Base-by-base conservation (phyloP, 2,113 vertebrate species). In the Tetrao urogallus region DNA sequence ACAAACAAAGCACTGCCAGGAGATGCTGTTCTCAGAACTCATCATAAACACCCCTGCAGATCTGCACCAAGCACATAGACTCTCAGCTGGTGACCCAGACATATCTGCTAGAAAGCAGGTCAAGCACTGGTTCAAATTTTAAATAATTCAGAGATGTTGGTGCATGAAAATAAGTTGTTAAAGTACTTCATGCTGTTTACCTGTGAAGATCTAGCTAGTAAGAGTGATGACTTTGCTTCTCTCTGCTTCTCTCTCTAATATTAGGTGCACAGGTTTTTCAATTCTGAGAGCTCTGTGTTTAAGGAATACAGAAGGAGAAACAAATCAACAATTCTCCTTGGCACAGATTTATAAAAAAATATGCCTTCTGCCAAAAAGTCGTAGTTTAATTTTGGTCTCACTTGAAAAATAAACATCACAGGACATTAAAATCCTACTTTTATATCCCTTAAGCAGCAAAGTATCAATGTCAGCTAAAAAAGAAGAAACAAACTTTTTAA, bases 321-420 rank as follows among this genome's bases (percentile, higher is more conserved):
- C 8, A 34, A 88, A 89, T 65, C 14, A 65, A 72, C 4, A 45
- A n/a, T 28, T 78, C 65, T 48, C 11, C 25, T 87, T 79, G 80
- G 89, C 83, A 90, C 7, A 76, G 43, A 75, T 70, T 74, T 16
- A 12, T 71, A 67, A 76, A 43, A 43, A 65, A 73, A 56, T 2
- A 88, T 0, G 14, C 7, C 2, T 61, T 66, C 73, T 85, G 83
- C 83, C 92, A 95, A 57, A 90, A 90, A 82, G 54, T 6, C 73
- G n/a, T 58, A 90, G 63, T 38, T 92, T 65, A 82, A 75, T 90
- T 88, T 90, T 71, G 57, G 27, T 75, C 27, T 89, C 74, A 47
- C 57, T 95, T 89, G 30, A 79, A 96, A 96, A 86, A 92, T 66
- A 94, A 96, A 84, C 74, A 75, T 86, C 65, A 57, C 18, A 70